phyloP scores from a whole-genome alignment of 2,113 vertebrate genomes.

The Saimiri boliviensis region DNA sequence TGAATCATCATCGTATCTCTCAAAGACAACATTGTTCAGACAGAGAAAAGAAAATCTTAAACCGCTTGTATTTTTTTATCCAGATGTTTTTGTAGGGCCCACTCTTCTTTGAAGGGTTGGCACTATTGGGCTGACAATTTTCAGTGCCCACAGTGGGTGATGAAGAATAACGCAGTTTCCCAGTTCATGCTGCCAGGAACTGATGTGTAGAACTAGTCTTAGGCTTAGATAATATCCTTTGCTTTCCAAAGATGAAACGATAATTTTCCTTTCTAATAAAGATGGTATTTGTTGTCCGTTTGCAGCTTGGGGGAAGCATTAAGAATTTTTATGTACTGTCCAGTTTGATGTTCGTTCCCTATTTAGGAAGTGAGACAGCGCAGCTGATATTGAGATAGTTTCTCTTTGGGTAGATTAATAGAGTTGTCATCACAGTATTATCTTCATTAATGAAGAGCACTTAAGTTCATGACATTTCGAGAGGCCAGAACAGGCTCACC shows the following conservation, averaged over 20 bases:
- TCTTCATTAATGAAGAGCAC: background rate
- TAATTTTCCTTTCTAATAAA: background rate
- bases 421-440: background rate
- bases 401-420: background rate
- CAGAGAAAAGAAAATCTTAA: background rate
- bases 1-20: background rate
- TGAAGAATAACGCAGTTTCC: background rate
- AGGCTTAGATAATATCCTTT: background rate
- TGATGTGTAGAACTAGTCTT: background rate
- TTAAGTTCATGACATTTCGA: background rate
- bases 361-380: background rate
- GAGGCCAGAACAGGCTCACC: background rate
- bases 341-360: background rate
- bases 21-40: background rate
- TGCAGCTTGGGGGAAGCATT: background rate
- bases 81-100: background rate
- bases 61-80: background rate
- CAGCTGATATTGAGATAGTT: background rate
- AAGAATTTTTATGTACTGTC: background rate
- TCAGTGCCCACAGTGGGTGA: background rate
- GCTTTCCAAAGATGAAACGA: background rate
- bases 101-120: background rate
- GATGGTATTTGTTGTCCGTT: background rate
- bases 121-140: background rate
- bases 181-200: background rate